Evolutionary conservation across 2,888 invertebrate genomes (phyloP).

Genomic region (Lochmaea crataegi): DNA sequence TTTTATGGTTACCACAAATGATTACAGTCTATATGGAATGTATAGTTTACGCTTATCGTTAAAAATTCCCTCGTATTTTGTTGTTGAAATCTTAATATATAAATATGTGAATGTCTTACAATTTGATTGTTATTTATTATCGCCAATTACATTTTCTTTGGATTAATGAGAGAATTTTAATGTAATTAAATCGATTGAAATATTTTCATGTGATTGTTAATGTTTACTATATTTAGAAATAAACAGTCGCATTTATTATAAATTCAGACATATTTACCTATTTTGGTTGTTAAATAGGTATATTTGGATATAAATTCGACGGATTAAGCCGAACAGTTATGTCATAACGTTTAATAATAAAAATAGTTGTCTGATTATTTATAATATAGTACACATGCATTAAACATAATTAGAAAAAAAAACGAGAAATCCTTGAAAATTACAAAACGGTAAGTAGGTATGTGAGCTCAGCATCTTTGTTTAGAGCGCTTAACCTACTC

Average conservation of each 20-base stretch:
- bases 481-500: conserved; percentile 11
- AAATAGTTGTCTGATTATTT: conserved; percentile 15
- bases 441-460: conserved; percentile 6
- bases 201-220: neutral
- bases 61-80: too few species aligned
- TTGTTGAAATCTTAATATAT: neutral
- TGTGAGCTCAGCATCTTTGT: conserved; percentile 18
- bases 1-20: too few species aligned
- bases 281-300: conserved; percentile 6
- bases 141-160: neutral
- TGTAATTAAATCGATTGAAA: neutral
- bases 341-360: conserved; percentile 4
- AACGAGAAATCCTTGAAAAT: conserved; percentile 24
- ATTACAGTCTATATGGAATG: too few species aligned
- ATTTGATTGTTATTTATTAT: neutral
- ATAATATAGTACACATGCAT: conserved; percentile 10
- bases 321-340: neutral
- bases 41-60: too few species aligned
- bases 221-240: neutral
- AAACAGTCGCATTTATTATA: neutral
- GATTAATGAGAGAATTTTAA: neutral
- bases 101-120: too few species aligned
- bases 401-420: conserved; percentile 6
- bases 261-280: neutral
- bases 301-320: neutral